Evolutionary conservation across 2,797 vertebrate species (phyloP).

Genomic region (Diglossa cyanea): DNA sequence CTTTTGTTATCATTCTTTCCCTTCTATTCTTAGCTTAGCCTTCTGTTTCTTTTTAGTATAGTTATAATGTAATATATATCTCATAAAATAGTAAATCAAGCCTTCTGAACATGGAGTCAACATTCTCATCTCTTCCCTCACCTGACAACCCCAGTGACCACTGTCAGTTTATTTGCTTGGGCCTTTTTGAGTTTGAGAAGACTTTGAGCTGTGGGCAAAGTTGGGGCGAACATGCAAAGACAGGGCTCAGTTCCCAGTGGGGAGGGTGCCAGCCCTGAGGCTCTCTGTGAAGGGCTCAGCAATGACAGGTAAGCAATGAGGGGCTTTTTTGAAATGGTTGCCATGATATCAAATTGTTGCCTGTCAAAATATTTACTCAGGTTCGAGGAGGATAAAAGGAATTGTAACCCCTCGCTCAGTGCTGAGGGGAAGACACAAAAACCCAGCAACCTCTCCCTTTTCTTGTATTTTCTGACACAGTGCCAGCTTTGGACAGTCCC

Average conservation of each 20-base stretch:
- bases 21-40: too few species aligned
- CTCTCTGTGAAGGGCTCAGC: not conserved
- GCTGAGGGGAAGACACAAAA: not conserved
- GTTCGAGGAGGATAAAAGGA: not conserved
- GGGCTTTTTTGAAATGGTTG: accelerated
- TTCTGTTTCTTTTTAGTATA: too few species aligned
- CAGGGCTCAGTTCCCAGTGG: not conserved
- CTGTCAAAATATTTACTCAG: not conserved
- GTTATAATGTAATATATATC: too few species aligned
- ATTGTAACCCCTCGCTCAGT: not conserved
- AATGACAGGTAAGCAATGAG: accelerated
- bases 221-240: not conserved
- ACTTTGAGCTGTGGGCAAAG: not conserved
- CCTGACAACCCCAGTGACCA: too few species aligned
- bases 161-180: not conserved
- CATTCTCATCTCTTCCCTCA: too few species aligned
- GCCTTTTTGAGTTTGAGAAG: not conserved
- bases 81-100: too few species aligned
- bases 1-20: too few species aligned
- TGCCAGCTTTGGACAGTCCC: conserved; percentile 75
- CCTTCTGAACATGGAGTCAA: too few species aligned
- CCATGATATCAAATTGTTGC: accelerated
- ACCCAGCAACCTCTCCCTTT: not conserved
- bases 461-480: conserved; percentile 41
- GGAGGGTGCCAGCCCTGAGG: not conserved